Base-by-base conservation (phyloP, 2,888 invertebrate species). In the Agriopis marginaria region DNA sequence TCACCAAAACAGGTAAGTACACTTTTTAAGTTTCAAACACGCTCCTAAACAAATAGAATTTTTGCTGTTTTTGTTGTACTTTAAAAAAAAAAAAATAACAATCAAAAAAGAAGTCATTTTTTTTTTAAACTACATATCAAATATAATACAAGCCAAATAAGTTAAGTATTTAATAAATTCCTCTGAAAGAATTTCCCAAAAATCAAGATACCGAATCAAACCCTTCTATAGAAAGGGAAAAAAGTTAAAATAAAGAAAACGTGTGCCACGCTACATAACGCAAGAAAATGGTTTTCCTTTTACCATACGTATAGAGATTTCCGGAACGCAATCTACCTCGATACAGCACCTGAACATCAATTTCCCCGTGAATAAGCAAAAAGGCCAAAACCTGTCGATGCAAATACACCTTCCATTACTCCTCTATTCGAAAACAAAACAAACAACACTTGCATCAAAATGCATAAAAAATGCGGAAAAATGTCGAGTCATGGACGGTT, bases 381-480 rank as follows among this genome's bases (percentile, higher is more conserved):
- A 77, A 72, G 42, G 9, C 7, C 3, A 42, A 74, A 64, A 68
- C 32, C 66, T 58, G 60, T 73, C 75, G 62, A 53, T 70, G 66
- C 73, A 79, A 66, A 71, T 49, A 68, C 49, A 74, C 59, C 66
- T 63, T 11, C 73, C 51, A 77, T 78, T 75, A 79, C 75, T 76
- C 63, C 9, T 70, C 56, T 64, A 70, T 70, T 62, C 56, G 61
- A 65, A 72, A 79, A 78, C 75, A 78, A 77, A 81, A 80, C 9
- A 42, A 32, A 45, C 10, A 12, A 12, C 69, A 66, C 45, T 45
- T 68, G 68, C 68, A 72, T 75, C 67, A 70, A 66, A 71, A 71
- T 71, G 72, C 68, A 72, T 42, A 68, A 63, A 68, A 56, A 71
- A 50, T 47, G 64, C 51, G 50, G 14, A 71, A 68, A 56, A 32